Evolutionary conservation across 2,113 vertebrate genomes (phyloP).

Genomic region (Boulengeromyrus knoepffleri): DNA sequence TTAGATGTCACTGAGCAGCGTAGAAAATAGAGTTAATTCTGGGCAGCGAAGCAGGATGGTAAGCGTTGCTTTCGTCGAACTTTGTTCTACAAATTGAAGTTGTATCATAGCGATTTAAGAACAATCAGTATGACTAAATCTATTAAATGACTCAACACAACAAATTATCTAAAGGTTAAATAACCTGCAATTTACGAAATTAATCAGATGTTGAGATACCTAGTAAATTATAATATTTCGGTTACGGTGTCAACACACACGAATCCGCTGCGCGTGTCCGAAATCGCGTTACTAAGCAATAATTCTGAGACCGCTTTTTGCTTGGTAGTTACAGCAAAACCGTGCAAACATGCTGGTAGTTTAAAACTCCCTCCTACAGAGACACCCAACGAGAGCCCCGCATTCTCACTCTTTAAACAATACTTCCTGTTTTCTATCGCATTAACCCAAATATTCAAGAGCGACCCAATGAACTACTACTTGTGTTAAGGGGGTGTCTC

Average conservation of each 20-base stretch:
- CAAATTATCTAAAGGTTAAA: neutral
- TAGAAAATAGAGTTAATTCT: neutral
- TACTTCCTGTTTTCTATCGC: neutral
- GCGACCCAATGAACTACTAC: neutral
- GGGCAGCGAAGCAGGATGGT: neutral
- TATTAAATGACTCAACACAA: neutral
- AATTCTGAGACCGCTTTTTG: neutral
- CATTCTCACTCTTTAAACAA: constrained; percentile 15
- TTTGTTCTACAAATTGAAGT: neutral
- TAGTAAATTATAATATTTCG: neutral
- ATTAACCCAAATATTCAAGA: neutral
- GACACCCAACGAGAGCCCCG: neutral
- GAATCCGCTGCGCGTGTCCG: neutral
- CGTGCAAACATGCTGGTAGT: neutral
- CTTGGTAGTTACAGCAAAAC: neutral
- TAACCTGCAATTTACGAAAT: neutral
- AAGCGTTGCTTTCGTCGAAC: neutral
- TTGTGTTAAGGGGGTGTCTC: neutral
- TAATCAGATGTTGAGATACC: neutral
- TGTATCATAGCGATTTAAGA: neutral
- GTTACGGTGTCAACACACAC: neutral
- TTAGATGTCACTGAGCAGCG: neutral
- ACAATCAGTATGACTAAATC: neutral
- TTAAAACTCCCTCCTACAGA: constrained; percentile 15
- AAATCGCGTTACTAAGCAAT: neutral